phyloP scores from a whole-genome alignment of 2,888 invertebrate genomes.

The Cynaeus angustus region DNA sequence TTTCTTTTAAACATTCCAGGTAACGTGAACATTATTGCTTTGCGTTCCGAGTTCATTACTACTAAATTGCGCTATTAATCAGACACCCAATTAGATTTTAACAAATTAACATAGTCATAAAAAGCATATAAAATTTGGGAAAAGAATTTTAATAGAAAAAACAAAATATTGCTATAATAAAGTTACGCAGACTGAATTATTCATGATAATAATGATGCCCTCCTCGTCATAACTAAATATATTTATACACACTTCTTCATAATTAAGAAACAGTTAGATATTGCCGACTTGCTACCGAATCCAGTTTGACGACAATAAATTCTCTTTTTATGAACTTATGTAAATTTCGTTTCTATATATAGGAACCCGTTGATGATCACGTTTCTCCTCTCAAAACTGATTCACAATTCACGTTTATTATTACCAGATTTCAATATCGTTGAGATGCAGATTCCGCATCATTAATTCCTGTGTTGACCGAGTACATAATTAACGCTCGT shows the following conservation, averaged over 20 bases:
- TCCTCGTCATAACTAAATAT: slow-evolving; percentile 55
- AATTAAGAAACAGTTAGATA: slow-evolving; percentile 68
- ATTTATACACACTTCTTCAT: slow-evolving; percentile 60
- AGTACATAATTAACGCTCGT: background rate
- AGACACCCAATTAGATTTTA: slow-evolving; percentile 50
- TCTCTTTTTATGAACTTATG: slow-evolving; percentile 68
- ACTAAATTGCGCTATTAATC: slow-evolving; percentile 47
- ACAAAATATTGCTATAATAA: slow-evolving; percentile 51
- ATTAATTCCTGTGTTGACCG: background rate
- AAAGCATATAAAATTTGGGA: slow-evolving; percentile 50
- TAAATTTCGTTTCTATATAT: slow-evolving; percentile 63
- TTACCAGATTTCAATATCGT: slow-evolving; percentile 25
- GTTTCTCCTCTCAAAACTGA: slow-evolving; percentile 48
- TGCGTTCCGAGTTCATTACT: slow-evolving; percentile 33
- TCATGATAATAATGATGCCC: slow-evolving; percentile 41
- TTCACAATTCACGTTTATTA: slow-evolving; percentile 37
- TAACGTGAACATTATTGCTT: slow-evolving; percentile 22
- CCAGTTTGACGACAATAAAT: slow-evolving; percentile 70
- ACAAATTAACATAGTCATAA: slow-evolving; percentile 54
- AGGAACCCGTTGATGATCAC: slow-evolving; percentile 57
- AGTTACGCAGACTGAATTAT: slow-evolving; percentile 40
- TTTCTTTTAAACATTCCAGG: too few species aligned
- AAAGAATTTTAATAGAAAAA: slow-evolving; percentile 56
- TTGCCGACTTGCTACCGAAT: slow-evolving; percentile 68
- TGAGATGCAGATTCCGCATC: slow-evolving; percentile 4